Conservation (phyloP, 2,113 vertebrate species). For the Cyanocitta stelleri region DNA sequence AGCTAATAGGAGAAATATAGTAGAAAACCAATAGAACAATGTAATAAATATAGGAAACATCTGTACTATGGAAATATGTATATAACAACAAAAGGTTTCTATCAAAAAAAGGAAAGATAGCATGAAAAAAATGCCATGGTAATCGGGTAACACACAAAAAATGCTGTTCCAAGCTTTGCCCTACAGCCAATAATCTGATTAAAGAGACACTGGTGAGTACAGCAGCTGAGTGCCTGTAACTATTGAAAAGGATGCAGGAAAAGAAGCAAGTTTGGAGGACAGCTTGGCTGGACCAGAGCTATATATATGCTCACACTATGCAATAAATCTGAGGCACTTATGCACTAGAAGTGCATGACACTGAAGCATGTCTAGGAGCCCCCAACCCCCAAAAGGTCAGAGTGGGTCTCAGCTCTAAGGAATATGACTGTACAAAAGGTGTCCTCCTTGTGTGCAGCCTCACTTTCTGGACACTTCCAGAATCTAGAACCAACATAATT, state of each 20-base stretch:
- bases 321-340: neutral
- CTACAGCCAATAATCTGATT: neutral
- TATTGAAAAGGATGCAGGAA: neutral
- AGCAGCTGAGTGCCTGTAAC: neutral
- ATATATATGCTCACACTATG: neutral
- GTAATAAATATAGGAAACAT: neutral
- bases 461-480: neutral
- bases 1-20: neutral
- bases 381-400: accelerated
- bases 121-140: neutral
- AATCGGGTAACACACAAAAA: neutral
- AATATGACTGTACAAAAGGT: neutral
- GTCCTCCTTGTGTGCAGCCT: neutral
- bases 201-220: neutral
- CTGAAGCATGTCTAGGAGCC: accelerated
- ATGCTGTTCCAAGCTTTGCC: neutral
- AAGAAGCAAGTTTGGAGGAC: accelerated
- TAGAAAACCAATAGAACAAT: neutral
- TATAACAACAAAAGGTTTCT: neutral
- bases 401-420: neutral
- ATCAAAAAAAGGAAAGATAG: neutral
- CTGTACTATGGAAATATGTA: accelerated
- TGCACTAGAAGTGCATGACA: accelerated
- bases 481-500: neutral
- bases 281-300: neutral